These are phyloP conservation scores for Psix sp. DNA, from an alignment of 1,140 invertebrate species.

Conservation along the genomic window DNA sequence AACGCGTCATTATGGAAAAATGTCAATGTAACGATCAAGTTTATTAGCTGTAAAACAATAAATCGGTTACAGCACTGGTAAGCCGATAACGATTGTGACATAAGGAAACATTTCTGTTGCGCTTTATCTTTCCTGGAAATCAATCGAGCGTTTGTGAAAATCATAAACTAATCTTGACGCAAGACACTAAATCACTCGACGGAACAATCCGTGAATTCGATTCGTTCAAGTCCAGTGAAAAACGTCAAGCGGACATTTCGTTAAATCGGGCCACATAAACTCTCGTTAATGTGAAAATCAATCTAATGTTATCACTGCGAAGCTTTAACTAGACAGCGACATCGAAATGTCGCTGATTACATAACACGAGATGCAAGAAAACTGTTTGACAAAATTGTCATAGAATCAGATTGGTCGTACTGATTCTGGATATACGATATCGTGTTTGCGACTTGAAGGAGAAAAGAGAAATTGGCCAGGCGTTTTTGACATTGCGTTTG, in stretches of 20 bases:
- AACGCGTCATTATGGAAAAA: too few species aligned
- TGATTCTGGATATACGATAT: too few species aligned
- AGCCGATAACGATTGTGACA: slow-evolving; percentile 14
- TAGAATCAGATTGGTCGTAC: slow-evolving; percentile 3
- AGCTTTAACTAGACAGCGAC: too few species aligned
- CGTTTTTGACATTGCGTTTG: neutral
- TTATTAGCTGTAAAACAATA: slow-evolving; percentile 4
- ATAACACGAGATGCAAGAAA: neutral
- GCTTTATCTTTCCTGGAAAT: slow-evolving; percentile 34
- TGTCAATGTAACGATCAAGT: too few species aligned
- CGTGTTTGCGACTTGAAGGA: too few species aligned
- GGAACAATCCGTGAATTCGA: too few species aligned
- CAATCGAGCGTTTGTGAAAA: slow-evolving; percentile 25
- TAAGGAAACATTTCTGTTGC: slow-evolving; percentile 21
- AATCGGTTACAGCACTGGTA: neutral
- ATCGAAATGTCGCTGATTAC: too few species aligned
- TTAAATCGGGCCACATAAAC: too few species aligned
- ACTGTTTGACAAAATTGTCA: neutral
- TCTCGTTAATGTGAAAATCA: too few species aligned
- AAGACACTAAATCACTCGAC: slow-evolving; percentile 15
- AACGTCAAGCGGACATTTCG: slow-evolving; percentile 5
- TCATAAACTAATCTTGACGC: slow-evolving; percentile 17
- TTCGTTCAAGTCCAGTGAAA: too few species aligned
- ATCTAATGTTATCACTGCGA: too few species aligned
- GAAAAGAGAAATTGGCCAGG: too few species aligned